phyloP scores from a whole-genome alignment of 1,140 invertebrate genomes.

The Hirudo medicinalis region DNA sequence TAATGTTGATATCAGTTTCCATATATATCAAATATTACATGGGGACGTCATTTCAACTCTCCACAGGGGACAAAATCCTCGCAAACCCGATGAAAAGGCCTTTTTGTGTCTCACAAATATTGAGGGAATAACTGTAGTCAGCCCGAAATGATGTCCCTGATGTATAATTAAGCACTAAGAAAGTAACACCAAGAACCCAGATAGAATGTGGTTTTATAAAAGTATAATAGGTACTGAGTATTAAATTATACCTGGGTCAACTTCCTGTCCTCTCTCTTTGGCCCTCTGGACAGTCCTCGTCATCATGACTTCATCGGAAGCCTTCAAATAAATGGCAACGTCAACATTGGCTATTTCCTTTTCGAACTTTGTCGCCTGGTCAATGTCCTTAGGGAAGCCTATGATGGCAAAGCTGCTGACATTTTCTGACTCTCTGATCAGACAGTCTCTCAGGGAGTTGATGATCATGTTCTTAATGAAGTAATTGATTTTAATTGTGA shows the following conservation, averaged over 20 bases:
- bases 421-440: slow-evolving; percentile 1
- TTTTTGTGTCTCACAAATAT: too few relatives aligned
- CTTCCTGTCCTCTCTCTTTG: not conserved
- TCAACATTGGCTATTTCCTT: slow-evolving; percentile 4
- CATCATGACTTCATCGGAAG: not conserved
- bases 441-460: not conserved
- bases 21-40: too few relatives aligned
- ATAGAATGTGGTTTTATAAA: not conserved
- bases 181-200: too few relatives aligned
- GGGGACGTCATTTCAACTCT: too few relatives aligned
- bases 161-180: too few relatives aligned
- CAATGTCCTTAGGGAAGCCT: not conserved
- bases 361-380: not conserved
- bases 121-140: too few relatives aligned
- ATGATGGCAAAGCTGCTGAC: not conserved
- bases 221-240: not conserved
- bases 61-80: too few relatives aligned
- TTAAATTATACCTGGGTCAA: not conserved
- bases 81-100: too few relatives aligned
- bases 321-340: slow-evolving; percentile 9
- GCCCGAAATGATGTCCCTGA: too few relatives aligned
- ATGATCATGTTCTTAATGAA: slow-evolving; percentile 9
- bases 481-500: not conserved
- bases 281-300: not conserved
- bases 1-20: too few relatives aligned